Conservation (phyloP, 2,888 invertebrate genomes). For the Parnassius apollo region DNA sequence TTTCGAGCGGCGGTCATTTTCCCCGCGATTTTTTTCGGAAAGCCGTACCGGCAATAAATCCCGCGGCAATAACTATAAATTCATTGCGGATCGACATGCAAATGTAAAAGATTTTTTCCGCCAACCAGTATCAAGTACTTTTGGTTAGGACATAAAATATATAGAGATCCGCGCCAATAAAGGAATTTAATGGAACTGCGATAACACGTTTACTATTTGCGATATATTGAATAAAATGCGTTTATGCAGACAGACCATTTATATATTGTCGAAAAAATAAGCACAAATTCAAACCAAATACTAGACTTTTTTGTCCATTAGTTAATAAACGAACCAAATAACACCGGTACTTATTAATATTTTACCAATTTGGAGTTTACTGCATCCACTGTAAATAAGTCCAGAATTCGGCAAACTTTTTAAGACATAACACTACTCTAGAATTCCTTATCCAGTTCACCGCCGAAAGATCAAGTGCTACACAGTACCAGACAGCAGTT, state of each 20-base stretch:
- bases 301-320: too few species aligned
- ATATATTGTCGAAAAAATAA: too few species aligned
- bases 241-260: too few species aligned
- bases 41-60: conserved; percentile 72
- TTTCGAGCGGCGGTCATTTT: conserved; percentile 69
- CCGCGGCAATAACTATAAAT: conserved; percentile 78
- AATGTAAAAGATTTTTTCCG: conserved; percentile 73
- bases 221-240: too few species aligned
- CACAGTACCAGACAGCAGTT: conserved; percentile 47
- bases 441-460: conserved; percentile 38
- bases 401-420: too few species aligned
- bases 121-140: conserved; percentile 59
- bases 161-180: conserved; percentile 41
- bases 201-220: too few species aligned
- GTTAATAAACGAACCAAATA: too few species aligned
- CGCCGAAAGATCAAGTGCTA: conserved; percentile 71
- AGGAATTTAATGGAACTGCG: neutral
- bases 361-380: too few species aligned
- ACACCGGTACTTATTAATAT: too few species aligned
- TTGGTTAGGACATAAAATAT: conserved; percentile 46
- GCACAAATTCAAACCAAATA: too few species aligned
- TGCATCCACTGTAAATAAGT: too few species aligned
- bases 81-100: conserved; percentile 81
- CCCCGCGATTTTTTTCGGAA: conserved; percentile 63
- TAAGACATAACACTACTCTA: neutral